Evolutionary conservation across 1,140 invertebrate genomes (phyloP).

Genomic region (Ptiloglossa arizonensis): DNA sequence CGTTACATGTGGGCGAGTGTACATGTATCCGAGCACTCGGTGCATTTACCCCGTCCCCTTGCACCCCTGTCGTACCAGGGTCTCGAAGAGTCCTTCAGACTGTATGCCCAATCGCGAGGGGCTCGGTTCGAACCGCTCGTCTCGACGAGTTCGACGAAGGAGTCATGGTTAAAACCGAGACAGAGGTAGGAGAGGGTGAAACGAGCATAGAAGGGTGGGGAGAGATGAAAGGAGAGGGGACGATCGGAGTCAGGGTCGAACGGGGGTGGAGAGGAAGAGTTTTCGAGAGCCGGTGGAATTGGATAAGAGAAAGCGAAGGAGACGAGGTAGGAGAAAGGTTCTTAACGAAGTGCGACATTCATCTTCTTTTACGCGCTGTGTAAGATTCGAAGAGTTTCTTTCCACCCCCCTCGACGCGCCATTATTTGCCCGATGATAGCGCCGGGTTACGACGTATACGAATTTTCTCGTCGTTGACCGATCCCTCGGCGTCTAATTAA

Average conservation of each 20-base stretch:
- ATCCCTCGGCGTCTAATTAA: background rate
- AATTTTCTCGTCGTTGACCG: background rate
- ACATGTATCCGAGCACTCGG: conserved; percentile 47
- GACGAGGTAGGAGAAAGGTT: conserved; percentile 43
- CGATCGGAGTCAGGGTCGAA: conserved; percentile 52
- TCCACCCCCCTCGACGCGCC: no score
- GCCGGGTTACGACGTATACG: no score
- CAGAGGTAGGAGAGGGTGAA: conserved; percentile 21
- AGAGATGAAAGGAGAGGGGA: conserved; percentile 18
- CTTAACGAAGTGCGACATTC: conserved; percentile 76
- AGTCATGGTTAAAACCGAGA: conserved; percentile 55
- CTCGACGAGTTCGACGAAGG: conserved; percentile 35
- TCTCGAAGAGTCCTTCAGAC: conserved; percentile 31
- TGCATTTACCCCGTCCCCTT: conserved; percentile 31
- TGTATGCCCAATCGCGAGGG: conserved; percentile 33
- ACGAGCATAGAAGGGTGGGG: background rate
- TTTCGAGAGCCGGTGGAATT: conserved; percentile 65
- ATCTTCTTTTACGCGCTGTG: conserved; percentile 70
- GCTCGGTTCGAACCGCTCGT: conserved; percentile 20
- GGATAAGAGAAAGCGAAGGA: conserved; percentile 64
- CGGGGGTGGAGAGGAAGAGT: conserved; percentile 22
- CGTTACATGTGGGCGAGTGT: conserved; percentile 51
- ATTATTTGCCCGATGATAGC: no score
- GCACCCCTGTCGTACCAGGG: background rate
- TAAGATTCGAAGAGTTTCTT: conserved; percentile 48